Conservation (phyloP, 1,140 invertebrate genomes). For the Armadillidium nasatum region DNA sequence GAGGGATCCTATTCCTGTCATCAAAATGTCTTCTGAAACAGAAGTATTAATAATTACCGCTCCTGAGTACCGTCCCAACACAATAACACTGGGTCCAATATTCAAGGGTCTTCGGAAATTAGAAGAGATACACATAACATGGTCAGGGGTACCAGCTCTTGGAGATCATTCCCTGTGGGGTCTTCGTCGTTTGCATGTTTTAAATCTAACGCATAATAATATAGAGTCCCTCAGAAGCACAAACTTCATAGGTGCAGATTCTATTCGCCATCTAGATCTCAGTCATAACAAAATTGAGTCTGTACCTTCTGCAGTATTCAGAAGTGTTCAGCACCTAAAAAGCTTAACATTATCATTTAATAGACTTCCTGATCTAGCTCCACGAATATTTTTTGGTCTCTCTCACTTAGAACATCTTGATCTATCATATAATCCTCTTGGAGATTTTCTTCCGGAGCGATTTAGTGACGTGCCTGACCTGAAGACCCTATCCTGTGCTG, state of each 20-base stretch:
- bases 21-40: conserved; percentile 58
- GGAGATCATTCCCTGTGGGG: conserved; percentile 73
- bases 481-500: conserved; percentile 62
- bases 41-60: conserved; percentile 66
- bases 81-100: conserved; percentile 67
- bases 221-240: conserved; percentile 60
- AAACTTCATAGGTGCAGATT: conserved; percentile 51
- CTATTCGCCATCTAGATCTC: conserved; percentile 52
- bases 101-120: conserved; percentile 63
- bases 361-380: conserved; percentile 62
- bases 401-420: conserved; percentile 64
- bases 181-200: conserved; percentile 60
- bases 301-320: conserved; percentile 65
- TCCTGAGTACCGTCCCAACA: conserved; percentile 60
- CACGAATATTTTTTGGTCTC: conserved; percentile 63
- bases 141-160: conserved; percentile 70
- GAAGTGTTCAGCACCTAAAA: conserved; percentile 60
- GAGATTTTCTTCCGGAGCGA: conserved; percentile 66
- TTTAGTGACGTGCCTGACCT: conserved; percentile 67
- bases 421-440: conserved; percentile 66
- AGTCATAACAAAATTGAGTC: conserved; percentile 54
- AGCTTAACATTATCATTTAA: conserved; percentile 66
- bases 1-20: conserved; percentile 57
- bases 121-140: conserved; percentile 67
- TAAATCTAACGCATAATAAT: conserved; percentile 71